A percentile compares a stretch with the other conserved stretches of the same genome.
Evolutionary conservation across 2,888 invertebrate genomes (phyloP).

Genomic region (Andrena bucephala): DNA sequence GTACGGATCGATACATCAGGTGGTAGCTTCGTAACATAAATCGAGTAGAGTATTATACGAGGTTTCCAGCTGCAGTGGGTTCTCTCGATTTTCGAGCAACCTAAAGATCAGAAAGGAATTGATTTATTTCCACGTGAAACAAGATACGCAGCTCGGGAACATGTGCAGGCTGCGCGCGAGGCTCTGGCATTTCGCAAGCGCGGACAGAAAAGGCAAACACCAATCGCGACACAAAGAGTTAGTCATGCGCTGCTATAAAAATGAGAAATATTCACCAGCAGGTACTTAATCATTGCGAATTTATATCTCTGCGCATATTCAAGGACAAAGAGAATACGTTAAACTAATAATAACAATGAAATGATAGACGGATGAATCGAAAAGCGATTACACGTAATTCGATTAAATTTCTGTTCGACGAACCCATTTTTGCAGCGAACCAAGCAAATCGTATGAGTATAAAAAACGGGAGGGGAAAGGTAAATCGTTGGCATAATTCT

Average conservation of each 20-base stretch:
- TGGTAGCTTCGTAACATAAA: background rate
- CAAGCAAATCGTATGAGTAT: background rate
- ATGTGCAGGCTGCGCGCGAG: constrained; percentile 17
- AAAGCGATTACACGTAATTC: background rate
- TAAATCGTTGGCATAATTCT: constrained; percentile 36
- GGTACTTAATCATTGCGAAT: background rate
- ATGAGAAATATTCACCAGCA: background rate
- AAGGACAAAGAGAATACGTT: background rate
- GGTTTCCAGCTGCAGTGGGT: background rate
- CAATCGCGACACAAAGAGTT: constrained; percentile 7
- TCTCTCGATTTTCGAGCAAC: background rate
- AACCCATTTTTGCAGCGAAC: background rate
- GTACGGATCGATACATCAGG: background rate
- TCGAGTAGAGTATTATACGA: background rate
- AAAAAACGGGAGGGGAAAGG: background rate
- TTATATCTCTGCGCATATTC: background rate
- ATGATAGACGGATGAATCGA: background rate
- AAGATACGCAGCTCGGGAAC: constrained; percentile 4
- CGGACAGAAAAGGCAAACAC: constrained; percentile 31
- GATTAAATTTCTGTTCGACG: constrained; percentile 22
- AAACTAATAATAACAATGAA: background rate
- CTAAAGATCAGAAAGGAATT: constrained; percentile 9
- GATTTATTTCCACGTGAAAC: constrained; percentile 15
- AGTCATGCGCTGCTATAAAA: constrained; percentile 13
- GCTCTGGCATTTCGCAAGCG: constrained; percentile 32